Conservation (phyloP, 2,888 invertebrate species). For the Chromoteleia sp. region DNA sequence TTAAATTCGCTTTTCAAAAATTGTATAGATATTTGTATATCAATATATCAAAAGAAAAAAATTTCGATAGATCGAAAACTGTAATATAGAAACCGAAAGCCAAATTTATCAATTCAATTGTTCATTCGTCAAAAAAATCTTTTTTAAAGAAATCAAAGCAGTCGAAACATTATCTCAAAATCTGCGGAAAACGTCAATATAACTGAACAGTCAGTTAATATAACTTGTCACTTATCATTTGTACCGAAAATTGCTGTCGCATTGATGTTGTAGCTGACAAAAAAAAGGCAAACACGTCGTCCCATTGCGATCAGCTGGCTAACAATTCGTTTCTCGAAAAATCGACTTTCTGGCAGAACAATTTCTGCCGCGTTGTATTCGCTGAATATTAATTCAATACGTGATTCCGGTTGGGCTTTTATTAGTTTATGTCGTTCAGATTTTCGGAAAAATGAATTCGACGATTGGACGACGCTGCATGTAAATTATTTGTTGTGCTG, state of each 20-base stretch:
- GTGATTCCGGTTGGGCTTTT: conserved; percentile 4
- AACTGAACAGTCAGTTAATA: conserved; percentile 28
- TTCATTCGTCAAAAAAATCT: no score
- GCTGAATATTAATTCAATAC: conserved; percentile 24
- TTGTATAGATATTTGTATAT: no score
- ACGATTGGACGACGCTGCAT: neutral
- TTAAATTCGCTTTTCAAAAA: no score
- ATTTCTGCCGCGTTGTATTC: conserved; percentile 10
- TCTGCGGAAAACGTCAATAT: neutral
- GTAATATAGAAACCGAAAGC: no score
- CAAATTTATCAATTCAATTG: no score
- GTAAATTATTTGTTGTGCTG: conserved; percentile 21
- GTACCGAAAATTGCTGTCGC: conserved; percentile 12
- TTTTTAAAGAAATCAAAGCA: neutral
- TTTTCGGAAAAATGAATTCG: conserved; percentile 13
- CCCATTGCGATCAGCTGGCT: neutral
- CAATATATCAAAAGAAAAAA: no score
- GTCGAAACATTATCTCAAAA: neutral
- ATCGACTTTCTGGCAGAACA: neutral
- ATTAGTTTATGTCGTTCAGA: neutral
- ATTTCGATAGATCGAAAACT: no score
- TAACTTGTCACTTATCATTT: conserved; percentile 23
- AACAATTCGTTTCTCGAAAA: conserved; percentile 6
- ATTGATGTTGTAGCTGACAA: conserved; percentile 11
- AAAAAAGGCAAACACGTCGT: neutral